A percentile compares a stretch with the other conserved stretches of the same genome.
Evolutionary conservation across 2,888 invertebrate species (phyloP).

Genomic region (Hylaea fasciaria): DNA sequence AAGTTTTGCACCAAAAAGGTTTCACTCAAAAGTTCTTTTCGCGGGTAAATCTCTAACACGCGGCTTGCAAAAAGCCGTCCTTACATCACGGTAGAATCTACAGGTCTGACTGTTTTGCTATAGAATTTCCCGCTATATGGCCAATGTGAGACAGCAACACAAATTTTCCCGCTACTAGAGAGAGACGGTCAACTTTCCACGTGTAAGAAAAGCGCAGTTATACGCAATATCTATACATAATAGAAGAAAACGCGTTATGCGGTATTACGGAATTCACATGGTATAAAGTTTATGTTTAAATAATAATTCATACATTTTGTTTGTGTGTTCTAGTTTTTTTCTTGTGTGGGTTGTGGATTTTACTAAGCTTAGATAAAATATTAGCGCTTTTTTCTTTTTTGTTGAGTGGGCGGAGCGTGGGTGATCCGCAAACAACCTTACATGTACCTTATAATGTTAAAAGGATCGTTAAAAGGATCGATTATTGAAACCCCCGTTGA

Average conservation of each 20-base stretch:
- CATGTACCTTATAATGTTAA: not conserved
- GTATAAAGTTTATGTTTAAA: slow-evolving; percentile 47
- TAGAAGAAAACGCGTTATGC: slow-evolving; percentile 46
- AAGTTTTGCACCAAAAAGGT: slow-evolving; percentile 15
- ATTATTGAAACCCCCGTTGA: no score
- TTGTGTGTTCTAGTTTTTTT: slow-evolving; percentile 43
- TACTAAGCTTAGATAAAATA: slow-evolving; percentile 26
- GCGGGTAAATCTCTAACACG: slow-evolving; percentile 45
- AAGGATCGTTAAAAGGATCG: no score
- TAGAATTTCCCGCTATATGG: slow-evolving; percentile 70
- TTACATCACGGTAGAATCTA: slow-evolving; percentile 69
- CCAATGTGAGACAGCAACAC: slow-evolving; percentile 48
- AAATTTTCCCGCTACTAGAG: slow-evolving; percentile 41
- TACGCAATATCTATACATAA: slow-evolving; percentile 39
- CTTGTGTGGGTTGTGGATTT: slow-evolving; percentile 29
- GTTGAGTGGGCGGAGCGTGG: slow-evolving; percentile 26
- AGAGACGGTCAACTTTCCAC: slow-evolving; percentile 52
- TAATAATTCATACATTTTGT: slow-evolving; percentile 46
- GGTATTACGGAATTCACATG: slow-evolving; percentile 44
- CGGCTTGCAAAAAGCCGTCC: slow-evolving; percentile 59
- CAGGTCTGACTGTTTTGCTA: slow-evolving; percentile 75
- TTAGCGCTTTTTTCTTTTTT: slow-evolving; percentile 15
- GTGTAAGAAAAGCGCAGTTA: slow-evolving; percentile 60
- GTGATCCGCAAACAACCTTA: slow-evolving; percentile 1
- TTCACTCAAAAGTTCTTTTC: slow-evolving; percentile 39